Conservation (phyloP, 2,888 invertebrate species). For the Philereme vetulata region DNA sequence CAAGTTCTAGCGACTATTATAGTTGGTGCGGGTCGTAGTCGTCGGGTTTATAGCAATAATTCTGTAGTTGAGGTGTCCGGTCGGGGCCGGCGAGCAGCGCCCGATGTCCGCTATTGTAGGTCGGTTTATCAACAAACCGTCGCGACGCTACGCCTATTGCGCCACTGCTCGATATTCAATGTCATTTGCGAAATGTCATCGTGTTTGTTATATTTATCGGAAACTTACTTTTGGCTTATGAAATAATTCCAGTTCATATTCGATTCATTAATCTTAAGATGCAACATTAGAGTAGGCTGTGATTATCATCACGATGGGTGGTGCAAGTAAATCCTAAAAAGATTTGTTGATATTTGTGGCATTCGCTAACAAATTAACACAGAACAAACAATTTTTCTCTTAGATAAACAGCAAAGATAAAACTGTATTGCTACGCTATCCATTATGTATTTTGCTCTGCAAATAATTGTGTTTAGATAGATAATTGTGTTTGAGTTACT, state of each 20-base stretch:
- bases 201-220: conserved; percentile 24
- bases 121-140: conserved; percentile 54
- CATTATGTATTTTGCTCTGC: background rate
- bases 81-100: conserved; percentile 24
- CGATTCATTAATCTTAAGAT: background rate
- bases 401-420: conserved; percentile 1
- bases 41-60: conserved; percentile 50
- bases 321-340: background rate
- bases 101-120: conserved; percentile 49
- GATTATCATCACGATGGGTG: background rate
- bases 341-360: background rate
- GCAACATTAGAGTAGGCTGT: background rate
- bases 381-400: background rate
- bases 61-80: conserved; percentile 42
- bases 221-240: conserved; percentile 5
- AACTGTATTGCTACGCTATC: background rate
- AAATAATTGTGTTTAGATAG: background rate
- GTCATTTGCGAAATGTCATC: conserved; percentile 22
- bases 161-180: conserved; percentile 23
- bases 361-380: background rate
- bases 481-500: background rate
- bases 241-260: conserved; percentile 13
- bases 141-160: conserved; percentile 17
- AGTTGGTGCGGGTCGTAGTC: conserved; percentile 38
- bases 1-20: conserved; percentile 40